Evolutionary conservation across 2,797 vertebrate species (phyloP).

Genomic region (Enteromius paludinosus): DNA sequence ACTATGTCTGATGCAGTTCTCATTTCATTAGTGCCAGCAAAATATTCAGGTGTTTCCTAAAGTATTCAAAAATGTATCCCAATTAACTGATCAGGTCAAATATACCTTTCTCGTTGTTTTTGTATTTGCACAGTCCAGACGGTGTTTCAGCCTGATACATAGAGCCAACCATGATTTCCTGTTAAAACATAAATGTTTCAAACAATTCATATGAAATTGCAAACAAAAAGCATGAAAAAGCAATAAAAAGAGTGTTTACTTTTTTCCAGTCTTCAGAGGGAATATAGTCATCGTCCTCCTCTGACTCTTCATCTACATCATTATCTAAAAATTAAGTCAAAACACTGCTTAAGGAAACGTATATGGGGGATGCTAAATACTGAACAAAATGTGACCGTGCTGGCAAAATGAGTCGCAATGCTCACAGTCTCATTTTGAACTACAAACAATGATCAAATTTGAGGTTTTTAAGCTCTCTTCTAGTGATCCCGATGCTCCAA

Average conservation of each 20-base stretch:
- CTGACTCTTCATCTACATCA: slow-evolving; percentile 95
- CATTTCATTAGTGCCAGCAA: background rate
- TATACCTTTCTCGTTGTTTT: slow-evolving; percentile 94
- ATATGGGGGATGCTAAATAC: background rate
- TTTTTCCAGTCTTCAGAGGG: slow-evolving; percentile 99
- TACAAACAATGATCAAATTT: no score
- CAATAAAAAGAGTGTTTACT: slow-evolving; percentile 70
- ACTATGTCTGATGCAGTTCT: background rate
- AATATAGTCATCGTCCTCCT: slow-evolving; percentile 98
- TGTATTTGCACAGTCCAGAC: slow-evolving; percentile 90
- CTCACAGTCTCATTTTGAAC: no score
- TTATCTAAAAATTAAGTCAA: slow-evolving; percentile 79
- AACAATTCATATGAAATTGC: slow-evolving; percentile 7
- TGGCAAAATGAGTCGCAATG: no score
- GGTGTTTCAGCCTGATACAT: slow-evolving; percentile 99
- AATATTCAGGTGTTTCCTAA: background rate
- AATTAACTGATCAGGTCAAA: background rate
- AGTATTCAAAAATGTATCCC: background rate
- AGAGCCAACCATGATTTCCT: slow-evolving; percentile 99
- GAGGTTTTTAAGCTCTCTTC: no score
- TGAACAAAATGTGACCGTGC: background rate
- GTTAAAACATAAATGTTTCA: slow-evolving; percentile 50
- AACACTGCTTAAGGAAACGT: background rate
- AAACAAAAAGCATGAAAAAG: background rate
- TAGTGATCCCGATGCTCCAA: no score